Evolutionary conservation across 1,140 invertebrate species (phyloP), one percentile per base, ranked within the genome.

Genomic region (Bombus confusus): DNA sequence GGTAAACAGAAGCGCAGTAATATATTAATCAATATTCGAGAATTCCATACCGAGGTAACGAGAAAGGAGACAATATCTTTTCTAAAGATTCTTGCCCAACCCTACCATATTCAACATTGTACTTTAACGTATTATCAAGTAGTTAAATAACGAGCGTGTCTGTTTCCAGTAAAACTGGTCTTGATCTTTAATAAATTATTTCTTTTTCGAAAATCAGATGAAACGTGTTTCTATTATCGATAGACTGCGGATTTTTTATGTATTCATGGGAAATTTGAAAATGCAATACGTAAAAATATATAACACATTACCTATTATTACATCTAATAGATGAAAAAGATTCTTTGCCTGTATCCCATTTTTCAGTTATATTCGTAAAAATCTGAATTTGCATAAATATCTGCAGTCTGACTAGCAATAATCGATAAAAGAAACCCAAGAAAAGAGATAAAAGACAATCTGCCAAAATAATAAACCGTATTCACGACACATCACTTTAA

Each of bases 11-110:
- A 52, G 47, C 76, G 28, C 12, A 37, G 2, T 34, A 57, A 52
- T 71, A 47, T 47, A n/a, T 71, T 39, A 71, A 80, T 80, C 57
- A 39, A 52, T 39, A 39, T 66, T 34, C 76, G 41, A 34, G 15
- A 66, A 66, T 13, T 71, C 43, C 6, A 5, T 37, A 5, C 1
- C 15, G 25, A 28, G 25, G 15, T 2, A 39, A 62, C 25, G 9
- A 72, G 39, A 41, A 41, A 3, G 28, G 39, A 25, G 18, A 41
- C 3, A 37, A 25, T 25, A 37, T 37, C 47, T 37, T 34, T 37
- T 37, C 37, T 3, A 1, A 28, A 41, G 18, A 25, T 41, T 73
- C 31, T 37, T 76, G 4, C 5, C 9, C 28, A 52, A 52, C 8
- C 59, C 28, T 62, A 12, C 5, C 28, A 62, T 12, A 28, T 62